phyloP scores from a whole-genome alignment of 1,140 invertebrate species.

The Caerostris darwini region DNA sequence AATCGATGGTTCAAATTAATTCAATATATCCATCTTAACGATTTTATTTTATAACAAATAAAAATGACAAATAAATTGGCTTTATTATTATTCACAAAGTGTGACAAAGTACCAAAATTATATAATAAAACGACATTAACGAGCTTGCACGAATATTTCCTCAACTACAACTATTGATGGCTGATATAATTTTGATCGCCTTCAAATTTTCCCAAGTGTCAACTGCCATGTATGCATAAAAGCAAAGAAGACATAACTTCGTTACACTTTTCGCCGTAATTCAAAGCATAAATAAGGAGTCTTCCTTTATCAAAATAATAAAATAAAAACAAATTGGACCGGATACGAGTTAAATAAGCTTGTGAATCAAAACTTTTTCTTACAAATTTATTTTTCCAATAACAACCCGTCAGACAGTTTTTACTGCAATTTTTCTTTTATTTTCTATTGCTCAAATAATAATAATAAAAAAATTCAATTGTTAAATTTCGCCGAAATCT shows the following conservation, averaged over 20 bases:
- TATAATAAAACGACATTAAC: background rate
- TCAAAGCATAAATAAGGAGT: background rate
- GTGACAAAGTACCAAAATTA: background rate
- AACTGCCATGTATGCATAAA: too few relatives aligned
- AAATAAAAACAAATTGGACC: background rate
- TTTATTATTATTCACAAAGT: background rate
- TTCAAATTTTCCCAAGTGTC: too few relatives aligned
- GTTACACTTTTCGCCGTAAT: too few relatives aligned
- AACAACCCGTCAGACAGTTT: background rate
- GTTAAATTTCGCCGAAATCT: background rate
- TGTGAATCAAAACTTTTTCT: background rate
- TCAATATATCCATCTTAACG: too few relatives aligned
- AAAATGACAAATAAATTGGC: background rate
- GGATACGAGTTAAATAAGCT: background rate
- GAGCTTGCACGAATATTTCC: background rate
- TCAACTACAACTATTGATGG: background rate
- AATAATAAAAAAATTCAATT: background rate
- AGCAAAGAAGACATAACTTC: too few relatives aligned
- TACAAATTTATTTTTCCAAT: slow-evolving; percentile 19
- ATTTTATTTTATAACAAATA: too few relatives aligned
- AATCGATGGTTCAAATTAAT: too few relatives aligned
- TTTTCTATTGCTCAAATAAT: too few relatives aligned
- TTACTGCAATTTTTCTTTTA: background rate
- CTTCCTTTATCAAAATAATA: background rate
- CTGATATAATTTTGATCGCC: too few relatives aligned